Conservation (phyloP, 2,888 invertebrate species). For the Apeira syringaria region DNA sequence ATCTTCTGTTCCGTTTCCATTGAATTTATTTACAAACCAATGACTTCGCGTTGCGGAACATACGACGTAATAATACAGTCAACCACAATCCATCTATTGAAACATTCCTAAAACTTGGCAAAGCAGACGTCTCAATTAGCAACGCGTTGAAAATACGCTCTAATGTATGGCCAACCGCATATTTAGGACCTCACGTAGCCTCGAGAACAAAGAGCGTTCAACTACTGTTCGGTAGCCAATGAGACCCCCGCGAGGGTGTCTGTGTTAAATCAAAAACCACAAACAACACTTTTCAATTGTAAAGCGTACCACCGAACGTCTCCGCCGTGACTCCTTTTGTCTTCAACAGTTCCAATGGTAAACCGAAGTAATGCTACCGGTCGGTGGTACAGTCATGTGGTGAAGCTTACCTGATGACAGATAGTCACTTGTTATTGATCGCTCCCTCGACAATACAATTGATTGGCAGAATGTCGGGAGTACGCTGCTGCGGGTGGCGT, state of each 20-base stretch:
- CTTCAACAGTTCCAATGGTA: slow-evolving; percentile 53
- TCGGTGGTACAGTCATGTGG: slow-evolving; percentile 60
- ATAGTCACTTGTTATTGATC: slow-evolving; percentile 65
- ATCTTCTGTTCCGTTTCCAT: too few species aligned
- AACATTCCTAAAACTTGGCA: slow-evolving; percentile 10
- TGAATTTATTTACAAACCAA: background rate
- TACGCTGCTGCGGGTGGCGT: background rate
- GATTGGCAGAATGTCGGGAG: slow-evolving; percentile 25
- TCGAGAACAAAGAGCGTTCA: slow-evolving; percentile 58
- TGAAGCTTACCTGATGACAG: slow-evolving; percentile 65
- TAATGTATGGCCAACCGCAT: slow-evolving; percentile 61
- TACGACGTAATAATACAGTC: slow-evolving; percentile 12
- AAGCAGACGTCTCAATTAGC: slow-evolving; percentile 48
- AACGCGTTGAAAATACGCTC: slow-evolving; percentile 44
- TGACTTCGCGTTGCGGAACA: background rate
- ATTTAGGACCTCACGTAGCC: slow-evolving; percentile 67
- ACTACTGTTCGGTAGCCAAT: slow-evolving; percentile 70
- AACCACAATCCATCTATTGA: slow-evolving; percentile 22
- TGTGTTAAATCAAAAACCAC: slow-evolving; percentile 70
- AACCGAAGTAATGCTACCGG: slow-evolving; percentile 75
- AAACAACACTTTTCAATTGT: slow-evolving; percentile 62
- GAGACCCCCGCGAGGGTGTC: slow-evolving; percentile 52
- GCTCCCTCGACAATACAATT: slow-evolving; percentile 46
- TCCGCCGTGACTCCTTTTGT: slow-evolving; percentile 49
- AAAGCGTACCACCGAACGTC: slow-evolving; percentile 37